Base-by-base conservation (phyloP, 2,113 vertebrate species). In the Pholis gunnellus region DNA sequence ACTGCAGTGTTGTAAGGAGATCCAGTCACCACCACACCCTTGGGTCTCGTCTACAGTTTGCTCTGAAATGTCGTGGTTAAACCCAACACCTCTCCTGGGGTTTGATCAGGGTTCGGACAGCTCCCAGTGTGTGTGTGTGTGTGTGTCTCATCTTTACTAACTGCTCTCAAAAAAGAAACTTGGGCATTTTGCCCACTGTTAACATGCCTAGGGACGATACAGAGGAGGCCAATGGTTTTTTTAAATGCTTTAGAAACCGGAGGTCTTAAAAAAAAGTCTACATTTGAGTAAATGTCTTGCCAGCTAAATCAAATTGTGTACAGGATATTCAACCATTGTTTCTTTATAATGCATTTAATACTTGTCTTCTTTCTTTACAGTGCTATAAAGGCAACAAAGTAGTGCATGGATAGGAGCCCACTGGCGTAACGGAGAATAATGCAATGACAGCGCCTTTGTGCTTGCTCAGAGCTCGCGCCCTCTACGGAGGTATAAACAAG, bases 41-140 rank as follows among this genome's bases (percentile, higher is more conserved):
- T 17, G 92, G 88, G 90, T 80, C 83, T 87, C 86, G 89, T 93
- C 88, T 64, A 29, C 82, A 89, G 76, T 87, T 91, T 88, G 88
- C 87, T 86, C 85, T 88, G 69, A 93, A 91, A 92, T 90, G 92
- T 93, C 81, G 84, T 81, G 93, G 92, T 93, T 91, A 94, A 93
- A 93, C 87, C 87, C 83, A 83, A 93, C 82, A 92, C 91, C 86
- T 92, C 92, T 90, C 91, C 50, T 31, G 91, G 83, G 93, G 34
- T 72, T 90, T 85, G 9, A 78, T 75, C 67, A 42, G 75, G 54
- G 50, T 84, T 74, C 38, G 74, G 81, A 82, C 78, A 42, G 59
- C 78, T 86, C 50, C 73, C 6, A 17, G 27, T 75, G 56, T 46
- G 63, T 48, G 44, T 65, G 81, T 59, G 78, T 72, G 72, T 64